Conservation (phyloP, 92 coral and sea anemone species). For the Phenganax subtilis region DNA sequence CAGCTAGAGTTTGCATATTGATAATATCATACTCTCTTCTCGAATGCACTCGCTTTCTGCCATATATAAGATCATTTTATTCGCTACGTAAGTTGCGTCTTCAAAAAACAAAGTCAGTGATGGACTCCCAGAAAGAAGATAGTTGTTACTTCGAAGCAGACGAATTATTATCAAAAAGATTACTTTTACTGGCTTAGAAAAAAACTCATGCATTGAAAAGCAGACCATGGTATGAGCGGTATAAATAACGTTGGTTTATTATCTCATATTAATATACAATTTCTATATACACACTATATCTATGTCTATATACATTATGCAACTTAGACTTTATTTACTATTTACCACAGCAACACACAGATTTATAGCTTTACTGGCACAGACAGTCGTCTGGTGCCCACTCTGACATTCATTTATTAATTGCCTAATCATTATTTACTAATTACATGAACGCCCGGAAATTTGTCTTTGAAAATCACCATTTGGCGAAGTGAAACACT, state of each 20-base stretch:
- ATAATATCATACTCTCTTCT: no score
- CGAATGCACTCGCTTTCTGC: no score
- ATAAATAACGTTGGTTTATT: neutral
- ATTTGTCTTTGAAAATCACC: neutral
- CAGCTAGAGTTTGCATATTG: no score
- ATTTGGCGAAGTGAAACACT: neutral
- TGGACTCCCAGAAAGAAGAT: no score
- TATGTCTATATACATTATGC: neutral
- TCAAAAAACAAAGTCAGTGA: no score
- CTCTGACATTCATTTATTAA: no score
- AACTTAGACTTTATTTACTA: conserved; percentile 3
- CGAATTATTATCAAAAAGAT: no score
- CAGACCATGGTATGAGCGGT: neutral
- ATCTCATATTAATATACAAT: neutral
- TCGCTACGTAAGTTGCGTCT: no score
- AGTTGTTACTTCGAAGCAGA: no score
- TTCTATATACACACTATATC: neutral
- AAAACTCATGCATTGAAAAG: neutral
- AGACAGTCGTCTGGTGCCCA: no score
- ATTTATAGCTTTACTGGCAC: neutral
- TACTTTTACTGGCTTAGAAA: neutral
- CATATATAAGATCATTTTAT: no score
- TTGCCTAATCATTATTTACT: no score
- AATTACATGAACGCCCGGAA: neutral
- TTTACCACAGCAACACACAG: conserved; percentile 17